A percentile compares a stretch with the other conserved stretches of the same genome.
phyloP scores from a whole-genome alignment of 2,888 invertebrate genomes.

The Ophraella communa region DNA sequence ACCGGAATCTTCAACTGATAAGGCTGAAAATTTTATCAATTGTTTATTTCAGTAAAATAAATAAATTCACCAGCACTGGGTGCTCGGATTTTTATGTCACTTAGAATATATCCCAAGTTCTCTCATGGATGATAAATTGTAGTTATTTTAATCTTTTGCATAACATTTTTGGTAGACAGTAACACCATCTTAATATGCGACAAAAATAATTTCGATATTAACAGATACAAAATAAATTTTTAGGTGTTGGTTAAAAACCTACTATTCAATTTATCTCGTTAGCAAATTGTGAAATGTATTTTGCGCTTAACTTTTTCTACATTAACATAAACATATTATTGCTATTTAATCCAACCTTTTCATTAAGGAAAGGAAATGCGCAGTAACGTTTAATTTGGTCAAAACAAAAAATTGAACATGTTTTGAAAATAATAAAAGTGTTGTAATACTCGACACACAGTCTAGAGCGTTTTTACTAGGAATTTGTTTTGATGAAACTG shows the following conservation, averaged over 20 bases:
- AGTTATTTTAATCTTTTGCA: too few relatives aligned
- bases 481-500: neutral
- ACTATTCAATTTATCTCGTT: neutral
- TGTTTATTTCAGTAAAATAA: too few relatives aligned
- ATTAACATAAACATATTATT: neutral
- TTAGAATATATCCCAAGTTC: too few relatives aligned
- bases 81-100: too few relatives aligned
- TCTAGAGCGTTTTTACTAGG: neutral
- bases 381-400: neutral
- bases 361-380: neutral
- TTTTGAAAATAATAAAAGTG: neutral
- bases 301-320: neutral
- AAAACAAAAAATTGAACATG: neutral
- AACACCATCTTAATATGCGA: neutral
- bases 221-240: neutral
- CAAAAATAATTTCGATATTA: neutral
- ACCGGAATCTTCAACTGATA: too few relatives aligned
- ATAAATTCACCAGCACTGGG: too few relatives aligned
- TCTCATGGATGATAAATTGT: too few relatives aligned
- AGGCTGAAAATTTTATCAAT: too few relatives aligned
- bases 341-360: neutral
- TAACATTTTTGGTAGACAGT: too few relatives aligned
- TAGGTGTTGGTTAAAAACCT: neutral
- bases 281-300: neutral
- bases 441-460: neutral